Evolutionary conservation across 2,113 vertebrate species (phyloP), one percentile per base, ranked within the genome.

Genomic region (Sapayoa aenigma): DNA sequence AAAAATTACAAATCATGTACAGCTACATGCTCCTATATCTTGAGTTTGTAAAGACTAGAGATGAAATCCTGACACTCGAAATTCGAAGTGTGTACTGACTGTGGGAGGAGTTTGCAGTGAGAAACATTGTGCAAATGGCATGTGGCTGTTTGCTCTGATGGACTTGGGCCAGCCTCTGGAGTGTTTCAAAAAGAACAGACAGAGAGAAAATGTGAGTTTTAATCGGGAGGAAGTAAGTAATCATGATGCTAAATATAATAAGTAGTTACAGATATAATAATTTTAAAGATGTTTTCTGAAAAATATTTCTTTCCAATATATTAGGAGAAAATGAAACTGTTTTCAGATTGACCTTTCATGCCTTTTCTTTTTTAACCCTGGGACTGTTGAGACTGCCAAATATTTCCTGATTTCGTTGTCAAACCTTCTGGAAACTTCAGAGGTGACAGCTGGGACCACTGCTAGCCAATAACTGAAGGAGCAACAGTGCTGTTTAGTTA

Each of bases 241-340:
- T 35, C 15, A 8, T 21, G 5, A 37, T 81, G 27, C 2, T 80
- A 74, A 72, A 44, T 47, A 67, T 7, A 79, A 14, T 14, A 44
- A 83, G 35, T 8, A 25, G 21, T 52, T 25, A 62, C 1, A 0
- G 27, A 23, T 5, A 16, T 9, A 7, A 28, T 66, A 0, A 53
- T 52, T 81, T 77, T 47, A 80, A 59, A 86, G 17, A 20, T 2
- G 12, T 55, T 67, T 93, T 78, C 28, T 65, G 42, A 42, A 81
- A 59, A 28, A 27, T 50, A 35, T 11, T 71, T 67, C 2, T 80
- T 91, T 88, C 63, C 6, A 39, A 1, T 59, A 4, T 71, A 30
- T 59, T 44, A n/a, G 41, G 33, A 78, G 31, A 16, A 88, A 67
- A 2, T 44, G 27, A 25, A 94, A 60, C 9, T 31, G 1, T 24